Base-by-base conservation (phyloP, 1,140 invertebrate species). In the Hirudo medicinalis region DNA sequence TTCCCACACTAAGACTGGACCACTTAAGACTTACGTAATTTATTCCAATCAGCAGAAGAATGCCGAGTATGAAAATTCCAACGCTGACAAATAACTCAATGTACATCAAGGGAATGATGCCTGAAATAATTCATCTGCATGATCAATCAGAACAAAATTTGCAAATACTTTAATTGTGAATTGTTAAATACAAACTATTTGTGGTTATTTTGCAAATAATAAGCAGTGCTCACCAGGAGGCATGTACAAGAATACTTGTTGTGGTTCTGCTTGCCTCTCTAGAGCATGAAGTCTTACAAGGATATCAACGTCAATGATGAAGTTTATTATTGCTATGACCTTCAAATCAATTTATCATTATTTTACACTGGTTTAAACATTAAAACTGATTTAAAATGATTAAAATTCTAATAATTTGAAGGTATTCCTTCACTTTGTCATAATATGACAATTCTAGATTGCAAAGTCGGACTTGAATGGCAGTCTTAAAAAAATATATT, bases 21-120 rank as follows among this genome's bases (percentile, higher is more conserved):
- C 43, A 17, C 13, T 49, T 49, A 49, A 49, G 19, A 71, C 70
- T 71, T 43, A 71, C 70, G 43, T 67, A 72, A 63, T 72, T 72
- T 20, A 72, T 72, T 40, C 71, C 71, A 53, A 72, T 68, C 27
- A 55, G 57, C 20, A 72, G 66, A 32, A 72, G 27, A 32, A 72
- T 67, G 19, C 27, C 57, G 5, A 72, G 60, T 27, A 32, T n/a
- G 25, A 72, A 25, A 25, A 67, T 20, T 22, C 25, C 27, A 11
- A 72, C 57, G 22, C 22, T 72, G 63, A 22, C 8, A 20, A 67
- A 19, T 40, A 72, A 32, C 27, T 72, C 71, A 3, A 72, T 67
- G 63, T 72, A 72, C 25, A 72, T 72, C 29, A 72, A 29, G 15
- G 63, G 54, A 72, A 72, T 72, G 22, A 72, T 72, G n/a, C 71